Evolutionary conservation across 2,797 vertebrate species (phyloP), one percentile per base, ranked within the genome.

Genomic region (Sebastes variabilis): DNA sequence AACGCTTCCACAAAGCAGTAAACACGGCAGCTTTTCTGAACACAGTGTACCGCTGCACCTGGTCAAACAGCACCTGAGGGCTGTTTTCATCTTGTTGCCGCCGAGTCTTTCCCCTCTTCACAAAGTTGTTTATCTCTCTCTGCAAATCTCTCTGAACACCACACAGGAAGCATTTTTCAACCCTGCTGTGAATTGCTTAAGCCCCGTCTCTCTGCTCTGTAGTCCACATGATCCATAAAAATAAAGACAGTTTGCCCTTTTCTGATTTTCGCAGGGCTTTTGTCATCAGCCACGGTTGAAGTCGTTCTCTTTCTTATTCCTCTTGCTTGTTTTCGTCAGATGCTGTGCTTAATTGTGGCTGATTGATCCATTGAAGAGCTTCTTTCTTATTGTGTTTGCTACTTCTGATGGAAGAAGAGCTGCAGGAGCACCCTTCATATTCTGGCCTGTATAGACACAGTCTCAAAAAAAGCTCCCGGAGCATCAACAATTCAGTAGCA

Each of bases 401-500:
- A 13, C 55, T 67, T 86, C 65, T 76, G 52, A 68, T 70, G 66
- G 66, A 60, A 60, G 61, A 72, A 61, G 24, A 27, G 66, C 73
- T 69, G 75, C 29, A 29, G 66, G 58, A 80, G 58, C n/a, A 9
- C 55, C 61, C 49, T 66, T 83, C 76, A 72, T 74, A 59, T 73
- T 66, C 61, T 70, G 56, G 38, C 82, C 70, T 18, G n/a, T 38
- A 61, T 61, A 79, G 56, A 75, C 34, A 4, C 65, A 42, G 72
- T 69, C 55, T 79, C 82, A 66, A 66, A 83, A 87, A 87, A 90
- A 36, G 74, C 84, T 87, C 86, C 84, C 9, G 22, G 56, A 89
- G 86, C 83, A 85, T 90, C 89, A 90, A 91, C 90, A 88, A 81
- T 83, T 54, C 66, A 58, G 77, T 86, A 77, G 83, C 87, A 87